These are phyloP conservation scores for Drosophila limbata DNA, from an alignment of 2,888 invertebrate genomes.

Conservation along the genomic window DNA sequence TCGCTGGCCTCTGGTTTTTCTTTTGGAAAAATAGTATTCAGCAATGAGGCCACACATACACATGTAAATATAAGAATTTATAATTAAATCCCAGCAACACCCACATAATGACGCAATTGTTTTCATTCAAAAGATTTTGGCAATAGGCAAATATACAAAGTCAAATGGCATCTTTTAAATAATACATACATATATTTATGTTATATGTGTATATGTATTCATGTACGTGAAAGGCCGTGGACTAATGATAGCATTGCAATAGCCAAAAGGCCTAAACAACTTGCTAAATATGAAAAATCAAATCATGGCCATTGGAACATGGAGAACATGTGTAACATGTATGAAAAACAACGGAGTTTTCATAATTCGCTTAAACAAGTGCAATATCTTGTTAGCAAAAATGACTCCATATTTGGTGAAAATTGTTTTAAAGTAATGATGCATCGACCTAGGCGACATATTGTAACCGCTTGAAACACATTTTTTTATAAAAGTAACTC, in stretches of 20 bases:
- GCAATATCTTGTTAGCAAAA: constrained; percentile 79
- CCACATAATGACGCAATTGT: constrained; percentile 67
- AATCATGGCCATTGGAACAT: constrained; percentile 58
- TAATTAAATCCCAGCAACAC: constrained; percentile 61
- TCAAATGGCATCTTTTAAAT: constrained; percentile 23
- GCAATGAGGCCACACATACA: constrained; percentile 30
- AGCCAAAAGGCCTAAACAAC: constrained; percentile 41
- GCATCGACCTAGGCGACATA: constrained; percentile 33
- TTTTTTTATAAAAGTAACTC: neutral
- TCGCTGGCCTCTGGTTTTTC: constrained; percentile 4
- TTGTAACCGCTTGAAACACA: neutral
- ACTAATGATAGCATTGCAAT: constrained; percentile 37
- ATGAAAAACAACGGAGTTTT: constrained; percentile 64
- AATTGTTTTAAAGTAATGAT: constrained; percentile 62
- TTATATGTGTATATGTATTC: neutral
- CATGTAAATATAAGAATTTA: constrained; percentile 30
- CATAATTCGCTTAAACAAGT: constrained; percentile 68
- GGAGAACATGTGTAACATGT: constrained; percentile 43
- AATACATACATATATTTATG: neutral
- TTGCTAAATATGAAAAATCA: constrained; percentile 60
- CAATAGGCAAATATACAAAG: constrained; percentile 26
- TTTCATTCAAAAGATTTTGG: constrained; percentile 62
- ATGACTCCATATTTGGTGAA: constrained; percentile 81
- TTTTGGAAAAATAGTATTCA: constrained; percentile 36
- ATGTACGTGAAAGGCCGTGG: constrained; percentile 37